A percentile compares a stretch with the other conserved stretches of the same genome.
Evolutionary conservation across 2,113 vertebrate species (phyloP).

Genomic region (Fukomys damarensis): DNA sequence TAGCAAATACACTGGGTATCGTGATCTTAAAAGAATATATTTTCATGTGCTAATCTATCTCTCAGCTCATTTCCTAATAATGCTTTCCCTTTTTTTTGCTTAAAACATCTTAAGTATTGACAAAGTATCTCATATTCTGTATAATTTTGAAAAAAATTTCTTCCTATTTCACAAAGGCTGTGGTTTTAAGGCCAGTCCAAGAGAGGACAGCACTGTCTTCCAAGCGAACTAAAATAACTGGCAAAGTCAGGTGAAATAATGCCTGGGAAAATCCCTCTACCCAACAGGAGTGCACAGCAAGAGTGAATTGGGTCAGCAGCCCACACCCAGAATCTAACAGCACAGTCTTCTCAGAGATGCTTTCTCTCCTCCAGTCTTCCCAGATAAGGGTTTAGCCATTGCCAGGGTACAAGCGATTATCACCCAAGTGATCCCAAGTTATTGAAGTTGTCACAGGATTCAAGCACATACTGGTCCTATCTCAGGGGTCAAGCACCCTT

Average conservation of each 20-base stretch:
- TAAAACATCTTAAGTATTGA: too few relatives aligned
- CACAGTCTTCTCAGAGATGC: background rate
- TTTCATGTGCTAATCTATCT: too few relatives aligned
- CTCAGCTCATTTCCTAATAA: too few relatives aligned
- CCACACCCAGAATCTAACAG: background rate
- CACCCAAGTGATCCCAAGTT: background rate
- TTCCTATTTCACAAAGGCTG: too few relatives aligned
- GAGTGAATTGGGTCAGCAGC: background rate
- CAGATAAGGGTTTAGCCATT: background rate
- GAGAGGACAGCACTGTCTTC: too few relatives aligned
- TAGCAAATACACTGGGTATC: too few relatives aligned
- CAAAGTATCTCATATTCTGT: too few relatives aligned
- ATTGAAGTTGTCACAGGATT: background rate
- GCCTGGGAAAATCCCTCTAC: fast-evolving
- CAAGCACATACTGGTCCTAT: background rate
- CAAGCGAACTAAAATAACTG: background rate
- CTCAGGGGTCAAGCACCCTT: background rate
- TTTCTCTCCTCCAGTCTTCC: background rate
- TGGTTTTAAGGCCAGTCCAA: too few relatives aligned
- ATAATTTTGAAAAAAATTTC: too few relatives aligned
- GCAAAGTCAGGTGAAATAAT: background rate
- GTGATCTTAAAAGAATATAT: too few relatives aligned
- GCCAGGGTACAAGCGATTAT: too few relatives aligned
- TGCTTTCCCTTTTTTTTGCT: too few relatives aligned
- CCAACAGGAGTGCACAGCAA: background rate